Base-by-base conservation (phyloP, 2,888 invertebrate genomes). In the Sinohyriopsis cumingii region DNA sequence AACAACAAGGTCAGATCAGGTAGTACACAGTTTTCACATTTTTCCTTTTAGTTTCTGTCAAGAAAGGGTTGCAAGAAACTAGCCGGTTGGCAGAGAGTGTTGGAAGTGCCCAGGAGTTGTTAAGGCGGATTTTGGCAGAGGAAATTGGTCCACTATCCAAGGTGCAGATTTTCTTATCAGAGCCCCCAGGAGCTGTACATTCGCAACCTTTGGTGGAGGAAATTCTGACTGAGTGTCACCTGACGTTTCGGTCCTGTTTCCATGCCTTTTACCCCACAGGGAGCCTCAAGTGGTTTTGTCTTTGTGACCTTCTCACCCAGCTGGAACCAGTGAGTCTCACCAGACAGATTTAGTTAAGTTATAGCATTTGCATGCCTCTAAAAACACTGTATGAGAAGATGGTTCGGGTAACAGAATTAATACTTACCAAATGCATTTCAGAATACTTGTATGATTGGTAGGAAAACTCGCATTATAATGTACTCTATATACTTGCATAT, bases 211-310 rank as follows among this genome's bases (percentile, higher is more conserved):
- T 88, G 68, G 82, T 84, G n/a, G 85, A 87, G 61, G 84, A 94
- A 55, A 95, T 98, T 77, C 91, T 97, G 68, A 94, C 95, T 67
- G 97, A 98, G 89, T 96, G 96, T 70, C 96, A 97, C 81, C 93
- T 94, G 68, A 96, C 97, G 1, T 96, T 97, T 87, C 95, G 96
- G 1, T 93, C 95, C 5, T 97, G 98, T 87, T 98, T 97, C 87
- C 96, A 98, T 90, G 96, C 96, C 0, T 98, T 99, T 91, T 98
- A 96, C 90, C 98, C 98, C 0, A 97, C 97, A 0, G 95, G 96
- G 0, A 94, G 94, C 67, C 91, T 98, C 66, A 98, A 98, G 89
- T 98, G 98, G 97, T 94, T 94, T 78, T 95, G 95, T 85, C 91
- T 98, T 0, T 96, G 97, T 88, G 95, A 95, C 68, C 85, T 89